phyloP scores from a whole-genome alignment of 2,113 vertebrate species.

The Clarias batrachus region DNA sequence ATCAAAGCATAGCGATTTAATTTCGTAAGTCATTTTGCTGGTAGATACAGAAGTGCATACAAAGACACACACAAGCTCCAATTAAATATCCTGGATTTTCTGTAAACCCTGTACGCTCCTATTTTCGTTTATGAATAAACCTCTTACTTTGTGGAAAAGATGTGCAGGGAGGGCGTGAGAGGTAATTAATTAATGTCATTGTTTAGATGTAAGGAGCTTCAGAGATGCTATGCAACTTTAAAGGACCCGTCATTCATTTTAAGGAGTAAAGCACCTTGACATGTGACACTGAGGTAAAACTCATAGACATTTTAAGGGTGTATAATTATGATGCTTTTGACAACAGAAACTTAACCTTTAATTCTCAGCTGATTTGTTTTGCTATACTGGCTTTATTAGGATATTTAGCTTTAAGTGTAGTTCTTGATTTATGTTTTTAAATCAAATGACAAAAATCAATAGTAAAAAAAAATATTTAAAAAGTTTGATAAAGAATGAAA shows the following conservation, averaged over 20 bases:
- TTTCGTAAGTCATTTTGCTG: conserved; percentile 67
- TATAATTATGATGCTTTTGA: conserved; percentile 41
- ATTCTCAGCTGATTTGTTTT: conserved; percentile 30
- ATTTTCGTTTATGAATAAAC: conserved; percentile 60
- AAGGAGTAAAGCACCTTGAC: conserved; percentile 52
- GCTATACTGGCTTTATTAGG: neutral
- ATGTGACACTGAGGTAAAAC: conserved; percentile 42
- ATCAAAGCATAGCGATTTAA: conserved; percentile 78
- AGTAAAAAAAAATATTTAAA: conserved; percentile 1
- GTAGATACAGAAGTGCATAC: conserved; percentile 68
- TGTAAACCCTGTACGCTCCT: conserved; percentile 66
- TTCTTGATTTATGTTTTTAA: neutral
- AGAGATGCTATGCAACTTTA: conserved; percentile 67
- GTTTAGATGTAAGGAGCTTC: conserved; percentile 61
- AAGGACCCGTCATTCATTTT: conserved; percentile 63
- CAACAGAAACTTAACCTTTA: conserved; percentile 44
- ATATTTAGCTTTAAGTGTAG: conserved; percentile 14
- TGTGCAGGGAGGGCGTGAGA: conserved; percentile 48
- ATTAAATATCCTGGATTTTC: conserved; percentile 71
- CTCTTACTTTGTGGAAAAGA: conserved; percentile 59
- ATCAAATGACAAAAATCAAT: neutral
- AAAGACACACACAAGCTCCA: conserved; percentile 71
- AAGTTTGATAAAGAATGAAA: conserved; percentile 16
- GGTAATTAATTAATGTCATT: conserved; percentile 66
- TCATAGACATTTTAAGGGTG: conserved; percentile 41